Percentiles rank a stretch among this genome's conserved stretches.
Evolutionary conservation across 2,797 vertebrate genomes (phyloP).

Genomic region (Bovichtus diacanthus): DNA sequence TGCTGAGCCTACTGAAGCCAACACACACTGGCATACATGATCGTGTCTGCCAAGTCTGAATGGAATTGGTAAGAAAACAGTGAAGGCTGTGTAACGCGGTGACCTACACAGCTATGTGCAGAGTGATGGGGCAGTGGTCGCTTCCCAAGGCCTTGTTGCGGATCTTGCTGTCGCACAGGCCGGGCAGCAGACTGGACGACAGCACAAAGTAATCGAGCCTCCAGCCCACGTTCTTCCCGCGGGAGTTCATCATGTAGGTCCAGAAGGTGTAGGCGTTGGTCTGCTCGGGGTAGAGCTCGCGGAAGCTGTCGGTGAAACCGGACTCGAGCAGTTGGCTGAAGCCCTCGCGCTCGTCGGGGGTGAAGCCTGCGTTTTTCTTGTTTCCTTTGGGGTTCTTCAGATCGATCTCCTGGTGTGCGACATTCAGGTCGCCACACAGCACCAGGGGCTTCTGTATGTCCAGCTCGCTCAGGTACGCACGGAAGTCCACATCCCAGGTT

Average conservation of each 20-base stretch:
- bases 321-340: constrained; percentile 86
- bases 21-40: constrained; percentile 1
- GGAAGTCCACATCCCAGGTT: constrained; percentile 91
- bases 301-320: constrained; percentile 91
- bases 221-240: constrained; percentile 93
- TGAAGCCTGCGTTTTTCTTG: constrained; percentile 93
- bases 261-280: constrained; percentile 92
- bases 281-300: constrained; percentile 89
- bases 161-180: constrained; percentile 93
- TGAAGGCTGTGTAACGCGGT: neutral
- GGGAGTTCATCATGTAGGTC: constrained; percentile 96
- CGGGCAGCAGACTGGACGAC: constrained; percentile 85
- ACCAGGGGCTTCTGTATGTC: constrained; percentile 90
- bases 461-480: constrained; percentile 85
- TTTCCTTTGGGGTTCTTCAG: constrained; percentile 93
- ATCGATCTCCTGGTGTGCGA: constrained; percentile 94
- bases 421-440: constrained; percentile 93
- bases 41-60: constrained; percentile 14
- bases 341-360: constrained; percentile 90
- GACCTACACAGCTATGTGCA: constrained; percentile 86
- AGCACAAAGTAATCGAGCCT: constrained; percentile 93
- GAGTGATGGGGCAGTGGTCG: constrained; percentile 94
- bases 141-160: constrained; percentile 90
- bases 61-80: constrained; percentile 12
- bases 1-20: constrained; percentile 10